A percentile compares a stretch with the other conserved stretches of the same genome.
Conservation (phyloP, 53 echinoderm and acorn worm species). For the Echinometra lucunter region DNA sequence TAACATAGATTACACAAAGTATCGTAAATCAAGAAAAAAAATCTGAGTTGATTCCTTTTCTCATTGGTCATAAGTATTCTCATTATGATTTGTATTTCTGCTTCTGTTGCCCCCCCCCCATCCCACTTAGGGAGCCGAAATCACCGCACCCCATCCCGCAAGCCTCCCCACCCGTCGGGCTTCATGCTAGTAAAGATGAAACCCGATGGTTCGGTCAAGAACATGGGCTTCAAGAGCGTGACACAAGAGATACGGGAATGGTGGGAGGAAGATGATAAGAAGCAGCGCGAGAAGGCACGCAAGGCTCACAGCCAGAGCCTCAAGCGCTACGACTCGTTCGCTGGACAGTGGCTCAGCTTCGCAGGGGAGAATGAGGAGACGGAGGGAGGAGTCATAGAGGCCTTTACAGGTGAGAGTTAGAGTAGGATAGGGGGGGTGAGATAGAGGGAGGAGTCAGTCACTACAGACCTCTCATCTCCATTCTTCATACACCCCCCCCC, state of each 20-base stretch:
- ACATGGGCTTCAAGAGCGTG: slow-evolving; percentile 77
- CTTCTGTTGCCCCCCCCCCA: not conserved
- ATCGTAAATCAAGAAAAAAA: too few relatives aligned
- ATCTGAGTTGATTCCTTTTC: too few relatives aligned
- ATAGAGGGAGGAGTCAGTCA: not conserved
- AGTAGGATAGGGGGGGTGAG: too few relatives aligned
- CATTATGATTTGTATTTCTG: not conserved
- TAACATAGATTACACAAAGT: too few relatives aligned
- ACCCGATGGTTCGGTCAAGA: slow-evolving; percentile 72
- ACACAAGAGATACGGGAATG: slow-evolving; percentile 82
- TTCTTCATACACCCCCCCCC: too few relatives aligned
- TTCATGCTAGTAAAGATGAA: slow-evolving; percentile 95
- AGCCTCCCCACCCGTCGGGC: slow-evolving; percentile 85
- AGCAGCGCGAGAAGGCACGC: slow-evolving; percentile 75
- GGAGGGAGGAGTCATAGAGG: slow-evolving; percentile 85
- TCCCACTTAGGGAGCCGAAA: slow-evolving; percentile 74
- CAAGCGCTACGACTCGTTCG: slow-evolving; percentile 80
- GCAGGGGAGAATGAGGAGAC: slow-evolving; percentile 71
- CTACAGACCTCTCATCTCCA: too few relatives aligned
- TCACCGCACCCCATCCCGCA: slow-evolving; percentile 77
- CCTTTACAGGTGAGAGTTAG: slow-evolving; percentile 80
- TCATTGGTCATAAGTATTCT: too few relatives aligned
- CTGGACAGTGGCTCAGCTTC: slow-evolving; percentile 95
- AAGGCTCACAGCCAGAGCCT: slow-evolving; percentile 83
- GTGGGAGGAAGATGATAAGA: slow-evolving; percentile 93